Evolutionary conservation across 2,888 invertebrate genomes (phyloP).

Genomic region (Hyposoter dolosus): DNA sequence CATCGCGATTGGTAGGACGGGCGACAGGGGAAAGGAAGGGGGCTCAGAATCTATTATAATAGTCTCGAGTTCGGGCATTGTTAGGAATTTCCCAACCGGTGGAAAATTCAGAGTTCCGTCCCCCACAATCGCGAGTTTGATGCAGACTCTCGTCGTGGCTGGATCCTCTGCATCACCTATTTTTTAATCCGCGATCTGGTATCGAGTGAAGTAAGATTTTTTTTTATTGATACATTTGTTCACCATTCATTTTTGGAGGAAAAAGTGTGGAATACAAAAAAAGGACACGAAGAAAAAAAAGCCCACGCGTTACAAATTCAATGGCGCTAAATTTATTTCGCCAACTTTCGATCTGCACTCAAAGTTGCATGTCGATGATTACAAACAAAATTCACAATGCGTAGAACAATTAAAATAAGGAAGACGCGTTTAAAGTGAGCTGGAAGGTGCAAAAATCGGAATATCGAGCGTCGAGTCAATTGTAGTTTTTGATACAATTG

Average conservation of each 20-base stretch:
- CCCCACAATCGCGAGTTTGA: slow-evolving; percentile 71
- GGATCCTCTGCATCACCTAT: slow-evolving; percentile 58
- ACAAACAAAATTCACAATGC: neutral
- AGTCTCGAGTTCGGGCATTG: slow-evolving; percentile 76
- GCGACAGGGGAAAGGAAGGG: slow-evolving; percentile 65
- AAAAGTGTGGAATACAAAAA: neutral
- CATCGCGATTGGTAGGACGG: neutral
- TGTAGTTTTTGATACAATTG: no score
- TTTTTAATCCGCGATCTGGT: slow-evolving; percentile 21
- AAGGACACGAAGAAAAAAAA: neutral
- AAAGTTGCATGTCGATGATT: neutral
- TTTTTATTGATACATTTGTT: neutral
- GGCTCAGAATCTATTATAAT: slow-evolving; percentile 79
- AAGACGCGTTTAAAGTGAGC: neutral
- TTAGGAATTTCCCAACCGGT: slow-evolving; percentile 59
- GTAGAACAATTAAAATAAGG: neutral
- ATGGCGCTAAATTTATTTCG: neutral
- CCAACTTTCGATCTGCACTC: neutral
- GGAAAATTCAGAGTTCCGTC: slow-evolving; percentile 71
- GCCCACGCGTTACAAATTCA: neutral
- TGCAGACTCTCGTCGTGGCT: slow-evolving; percentile 71
- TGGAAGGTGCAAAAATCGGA: neutral
- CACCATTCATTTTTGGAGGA: neutral
- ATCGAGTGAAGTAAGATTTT: slow-evolving; percentile 34
- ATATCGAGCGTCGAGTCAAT: neutral